Evolutionary conservation across 2,888 invertebrate genomes (phyloP).

Genomic region (Zaprionus bogoriensis): DNA sequence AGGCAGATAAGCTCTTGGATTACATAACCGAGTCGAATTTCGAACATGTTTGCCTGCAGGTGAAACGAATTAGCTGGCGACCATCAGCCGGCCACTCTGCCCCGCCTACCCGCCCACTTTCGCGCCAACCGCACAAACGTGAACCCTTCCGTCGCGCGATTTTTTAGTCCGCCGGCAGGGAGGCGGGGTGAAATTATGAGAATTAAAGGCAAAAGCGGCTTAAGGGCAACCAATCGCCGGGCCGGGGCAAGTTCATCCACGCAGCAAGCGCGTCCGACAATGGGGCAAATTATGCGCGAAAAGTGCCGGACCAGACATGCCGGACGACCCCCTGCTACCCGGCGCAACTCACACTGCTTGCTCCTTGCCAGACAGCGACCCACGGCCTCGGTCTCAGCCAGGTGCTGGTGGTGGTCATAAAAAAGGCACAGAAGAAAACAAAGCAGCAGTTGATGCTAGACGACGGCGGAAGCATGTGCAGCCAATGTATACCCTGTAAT

Average conservation of each 20-base stretch:
- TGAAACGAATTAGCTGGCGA: slow-evolving; percentile 46
- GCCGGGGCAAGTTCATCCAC: slow-evolving; percentile 34
- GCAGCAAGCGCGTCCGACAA: slow-evolving; percentile 53
- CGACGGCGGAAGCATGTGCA: neutral
- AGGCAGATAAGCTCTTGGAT: slow-evolving; percentile 36
- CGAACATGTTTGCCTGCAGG: slow-evolving; percentile 45
- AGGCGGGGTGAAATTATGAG: slow-evolving; percentile 55
- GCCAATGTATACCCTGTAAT: neutral
- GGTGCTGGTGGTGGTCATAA: slow-evolving; percentile 32
- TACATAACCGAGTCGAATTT: slow-evolving; percentile 31
- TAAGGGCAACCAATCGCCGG: slow-evolving; percentile 34
- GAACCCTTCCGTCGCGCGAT: slow-evolving; percentile 10
- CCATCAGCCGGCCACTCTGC: no score
- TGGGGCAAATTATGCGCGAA: slow-evolving; percentile 76
- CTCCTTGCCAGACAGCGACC: neutral
- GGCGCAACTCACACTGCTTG: neutral
- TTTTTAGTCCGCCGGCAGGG: slow-evolving; percentile 2
- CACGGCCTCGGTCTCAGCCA: neutral
- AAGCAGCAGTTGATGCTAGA: neutral
- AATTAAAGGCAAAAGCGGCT: slow-evolving; percentile 47
- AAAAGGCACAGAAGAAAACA: slow-evolving; percentile 15
- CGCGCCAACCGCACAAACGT: no score
- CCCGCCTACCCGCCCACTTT: neutral
- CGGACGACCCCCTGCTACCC: neutral
- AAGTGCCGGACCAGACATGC: slow-evolving; percentile 57